Evolutionary conservation across 2,888 invertebrate genomes (phyloP).

Genomic region (Rotaria macrura): DNA sequence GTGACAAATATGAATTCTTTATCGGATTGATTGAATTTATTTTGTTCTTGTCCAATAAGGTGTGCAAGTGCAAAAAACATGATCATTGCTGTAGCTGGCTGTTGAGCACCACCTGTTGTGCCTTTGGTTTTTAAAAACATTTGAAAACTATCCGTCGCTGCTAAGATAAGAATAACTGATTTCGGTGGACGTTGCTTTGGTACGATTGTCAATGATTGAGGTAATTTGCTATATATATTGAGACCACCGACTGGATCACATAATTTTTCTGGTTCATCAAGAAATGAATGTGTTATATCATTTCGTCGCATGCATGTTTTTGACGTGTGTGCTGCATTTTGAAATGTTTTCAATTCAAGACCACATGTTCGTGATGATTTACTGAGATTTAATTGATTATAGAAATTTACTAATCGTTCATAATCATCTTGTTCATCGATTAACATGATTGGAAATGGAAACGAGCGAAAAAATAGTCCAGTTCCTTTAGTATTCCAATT

Average conservation of each 20-base stretch:
- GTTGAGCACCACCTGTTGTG: not conserved
- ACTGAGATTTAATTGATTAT: not conserved
- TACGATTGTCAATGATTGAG: not conserved
- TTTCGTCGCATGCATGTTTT: slow-evolving; percentile 5
- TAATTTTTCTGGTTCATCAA: not conserved
- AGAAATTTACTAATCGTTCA: not conserved
- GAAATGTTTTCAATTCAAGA: not conserved
- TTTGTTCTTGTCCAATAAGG: not conserved
- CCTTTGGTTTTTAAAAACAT: not conserved
- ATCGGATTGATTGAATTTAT: not conserved
- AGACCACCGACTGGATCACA: slow-evolving; percentile 7
- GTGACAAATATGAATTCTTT: not conserved
- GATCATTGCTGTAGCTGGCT: not conserved
- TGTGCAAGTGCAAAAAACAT: not conserved
- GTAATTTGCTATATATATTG: not conserved
- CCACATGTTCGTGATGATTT: not conserved
- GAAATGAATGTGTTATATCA: not conserved
- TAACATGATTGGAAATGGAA: not conserved
- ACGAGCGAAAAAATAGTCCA: not conserved
- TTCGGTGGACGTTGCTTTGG: not conserved
- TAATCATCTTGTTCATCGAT: not conserved
- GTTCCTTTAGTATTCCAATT: not conserved
- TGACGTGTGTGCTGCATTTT: not conserved
- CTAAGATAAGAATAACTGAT: slow-evolving; percentile 7
- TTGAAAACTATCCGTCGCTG: not conserved